These are phyloP conservation scores for Psilopsiagon aurifrons DNA, from an alignment of 2,113 vertebrate genomes.

Conservation along the genomic window DNA sequence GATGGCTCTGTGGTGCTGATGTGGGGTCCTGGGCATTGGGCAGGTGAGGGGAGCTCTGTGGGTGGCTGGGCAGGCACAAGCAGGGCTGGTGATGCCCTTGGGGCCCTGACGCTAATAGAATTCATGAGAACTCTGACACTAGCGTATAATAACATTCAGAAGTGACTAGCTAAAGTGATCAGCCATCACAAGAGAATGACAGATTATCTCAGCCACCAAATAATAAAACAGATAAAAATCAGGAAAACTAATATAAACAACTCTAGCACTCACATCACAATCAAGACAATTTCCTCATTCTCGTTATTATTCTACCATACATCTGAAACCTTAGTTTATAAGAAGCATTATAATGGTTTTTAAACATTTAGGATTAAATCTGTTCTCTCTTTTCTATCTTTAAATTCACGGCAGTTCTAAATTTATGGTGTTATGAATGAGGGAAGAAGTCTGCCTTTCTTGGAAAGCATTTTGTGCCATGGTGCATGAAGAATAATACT, in stretches of 20 bases:
- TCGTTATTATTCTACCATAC: background rate
- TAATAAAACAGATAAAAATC: background rate
- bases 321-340: background rate
- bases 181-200: background rate
- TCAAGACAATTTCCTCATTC: background rate
- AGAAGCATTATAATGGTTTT: background rate
- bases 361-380: background rate
- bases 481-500: background rate
- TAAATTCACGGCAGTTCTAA: background rate
- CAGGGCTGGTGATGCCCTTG: background rate
- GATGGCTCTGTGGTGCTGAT: accelerated
- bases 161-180: background rate
- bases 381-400: background rate
- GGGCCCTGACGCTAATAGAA: background rate
- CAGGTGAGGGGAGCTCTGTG: background rate
- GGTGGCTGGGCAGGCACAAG: background rate
- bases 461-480: background rate
- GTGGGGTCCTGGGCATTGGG: background rate
- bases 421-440: background rate
- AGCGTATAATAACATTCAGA: background rate
- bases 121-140: background rate
- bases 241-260: background rate
- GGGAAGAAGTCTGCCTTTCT: background rate
- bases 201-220: background rate
- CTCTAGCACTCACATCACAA: accelerated